Percentiles rank a stretch among this genome's conserved stretches.
phyloP scores from a whole-genome alignment of 2,888 invertebrate genomes.

The Eupithecia insigniata region DNA sequence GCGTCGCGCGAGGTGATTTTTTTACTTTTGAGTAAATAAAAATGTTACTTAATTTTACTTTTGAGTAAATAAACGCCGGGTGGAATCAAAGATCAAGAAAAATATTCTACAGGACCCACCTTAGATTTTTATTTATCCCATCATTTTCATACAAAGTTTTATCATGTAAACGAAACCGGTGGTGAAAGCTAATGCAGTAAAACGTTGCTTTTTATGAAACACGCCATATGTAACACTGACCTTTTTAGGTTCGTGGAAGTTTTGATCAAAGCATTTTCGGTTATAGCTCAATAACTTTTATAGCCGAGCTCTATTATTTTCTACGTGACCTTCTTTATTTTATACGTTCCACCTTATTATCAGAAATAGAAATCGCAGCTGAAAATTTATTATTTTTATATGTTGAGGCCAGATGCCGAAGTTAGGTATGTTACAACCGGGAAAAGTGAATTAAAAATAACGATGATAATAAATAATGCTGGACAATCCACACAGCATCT shows the following conservation, averaged over 20 bases:
- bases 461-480: too few relatives aligned
- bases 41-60: too few relatives aligned
- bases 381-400: background rate
- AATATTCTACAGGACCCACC: too few relatives aligned
- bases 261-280: background rate
- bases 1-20: too few relatives aligned
- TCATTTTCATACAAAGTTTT: too few relatives aligned
- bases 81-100: too few relatives aligned
- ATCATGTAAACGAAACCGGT: background rate
- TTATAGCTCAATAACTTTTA: slow-evolving; percentile 2
- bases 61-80: too few relatives aligned
- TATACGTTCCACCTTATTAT: background rate
- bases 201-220: background rate
- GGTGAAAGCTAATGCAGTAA: background rate
- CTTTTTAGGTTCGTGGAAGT: slow-evolving; percentile 1
- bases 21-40: too few relatives aligned
- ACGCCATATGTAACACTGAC: slow-evolving; percentile 1
- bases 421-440: too few relatives aligned
- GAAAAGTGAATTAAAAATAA: too few relatives aligned
- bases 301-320: background rate
- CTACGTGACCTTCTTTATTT: background rate
- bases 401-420: background rate
- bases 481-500: too few relatives aligned
- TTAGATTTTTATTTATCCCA: too few relatives aligned
- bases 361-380: background rate